Evolutionary conservation across 2,113 vertebrate species (phyloP).

Genomic region (Oxyura jamaicensis): DNA sequence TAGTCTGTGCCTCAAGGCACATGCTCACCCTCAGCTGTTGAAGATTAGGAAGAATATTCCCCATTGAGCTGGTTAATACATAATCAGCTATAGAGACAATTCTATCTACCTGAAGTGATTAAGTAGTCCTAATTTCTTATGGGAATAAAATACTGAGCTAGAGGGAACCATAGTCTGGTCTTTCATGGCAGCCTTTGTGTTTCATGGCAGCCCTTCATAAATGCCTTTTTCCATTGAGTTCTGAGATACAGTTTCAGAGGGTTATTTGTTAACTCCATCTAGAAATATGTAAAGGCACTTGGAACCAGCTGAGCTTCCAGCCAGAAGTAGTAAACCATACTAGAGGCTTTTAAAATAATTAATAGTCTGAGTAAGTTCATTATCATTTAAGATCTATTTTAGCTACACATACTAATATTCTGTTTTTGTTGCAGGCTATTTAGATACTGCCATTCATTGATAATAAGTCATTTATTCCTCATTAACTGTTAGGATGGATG

Average conservation of each 20-base stretch:
- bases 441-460: slow-evolving; percentile 80
- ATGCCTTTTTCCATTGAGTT: not conserved
- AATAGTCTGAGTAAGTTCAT: slow-evolving; percentile 74
- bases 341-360: slow-evolving; percentile 76
- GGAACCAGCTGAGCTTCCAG: slow-evolving; percentile 15
- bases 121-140: not conserved
- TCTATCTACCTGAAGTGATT: not conserved
- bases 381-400: slow-evolving; percentile 81
- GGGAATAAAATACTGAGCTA: not conserved
- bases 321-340: slow-evolving; percentile 42
- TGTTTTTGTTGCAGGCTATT: slow-evolving; percentile 79
- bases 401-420: slow-evolving; percentile 79
- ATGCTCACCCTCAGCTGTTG: not conserved
- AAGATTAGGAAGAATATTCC: not conserved
- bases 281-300: not conserved
- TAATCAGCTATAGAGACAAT: not conserved
- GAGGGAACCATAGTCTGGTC: not conserved
- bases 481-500: slow-evolving; percentile 80
- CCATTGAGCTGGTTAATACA: not conserved
- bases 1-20: not conserved
- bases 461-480: slow-evolving; percentile 86
- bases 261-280: not conserved
- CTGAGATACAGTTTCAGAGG: not conserved
- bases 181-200: not conserved
- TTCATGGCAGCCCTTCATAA: not conserved